Percentiles rank a stretch among this genome's conserved stretches.
Conservation (phyloP, 2,888 invertebrate species). For the Drosophila mayaguana region DNA sequence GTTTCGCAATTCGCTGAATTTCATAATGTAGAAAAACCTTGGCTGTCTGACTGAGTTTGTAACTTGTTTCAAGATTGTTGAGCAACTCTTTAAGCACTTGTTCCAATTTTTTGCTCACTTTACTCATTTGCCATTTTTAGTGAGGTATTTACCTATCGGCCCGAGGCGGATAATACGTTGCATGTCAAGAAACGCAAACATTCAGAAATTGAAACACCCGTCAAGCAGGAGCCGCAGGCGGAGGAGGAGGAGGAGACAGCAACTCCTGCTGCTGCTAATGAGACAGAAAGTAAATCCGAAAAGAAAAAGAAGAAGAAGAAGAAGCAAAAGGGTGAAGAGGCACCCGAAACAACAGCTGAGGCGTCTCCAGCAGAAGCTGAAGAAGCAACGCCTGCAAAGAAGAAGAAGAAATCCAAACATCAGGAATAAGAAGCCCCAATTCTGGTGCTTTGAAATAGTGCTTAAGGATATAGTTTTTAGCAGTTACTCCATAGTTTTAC, state of each 20-base stretch:
- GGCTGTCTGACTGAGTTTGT: constrained; percentile 80
- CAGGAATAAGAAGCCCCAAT: constrained; percentile 29
- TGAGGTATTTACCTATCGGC: constrained; percentile 92
- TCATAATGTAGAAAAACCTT: constrained; percentile 80
- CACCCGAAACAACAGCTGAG: constrained; percentile 41
- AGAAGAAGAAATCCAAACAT: constrained; percentile 62
- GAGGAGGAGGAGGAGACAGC: constrained; percentile 22
- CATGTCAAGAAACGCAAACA: constrained; percentile 86
- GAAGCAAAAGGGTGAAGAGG: constrained; percentile 76
- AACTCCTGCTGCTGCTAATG: constrained; percentile 1
- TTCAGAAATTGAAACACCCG: constrained; percentile 84
- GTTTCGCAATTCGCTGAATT: constrained; percentile 84
- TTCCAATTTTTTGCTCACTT: not conserved
- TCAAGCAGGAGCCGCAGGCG: constrained; percentile 46
- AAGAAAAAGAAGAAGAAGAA: constrained; percentile 84
- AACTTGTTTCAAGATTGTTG: constrained; percentile 8
- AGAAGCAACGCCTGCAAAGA: constrained; percentile 35
- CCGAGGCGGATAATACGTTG: constrained; percentile 93
- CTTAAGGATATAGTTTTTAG: constrained; percentile 37
- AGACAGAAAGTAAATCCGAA: constrained; percentile 60
- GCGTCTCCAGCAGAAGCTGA: constrained; percentile 34
- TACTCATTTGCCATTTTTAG: constrained; percentile 81
- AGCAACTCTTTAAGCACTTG: not conserved
- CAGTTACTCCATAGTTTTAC: constrained; percentile 44
- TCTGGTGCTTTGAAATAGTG: constrained; percentile 17